phyloP scores from a whole-genome alignment of 2,797 vertebrate species.

The Babyrousa celebensis region DNA sequence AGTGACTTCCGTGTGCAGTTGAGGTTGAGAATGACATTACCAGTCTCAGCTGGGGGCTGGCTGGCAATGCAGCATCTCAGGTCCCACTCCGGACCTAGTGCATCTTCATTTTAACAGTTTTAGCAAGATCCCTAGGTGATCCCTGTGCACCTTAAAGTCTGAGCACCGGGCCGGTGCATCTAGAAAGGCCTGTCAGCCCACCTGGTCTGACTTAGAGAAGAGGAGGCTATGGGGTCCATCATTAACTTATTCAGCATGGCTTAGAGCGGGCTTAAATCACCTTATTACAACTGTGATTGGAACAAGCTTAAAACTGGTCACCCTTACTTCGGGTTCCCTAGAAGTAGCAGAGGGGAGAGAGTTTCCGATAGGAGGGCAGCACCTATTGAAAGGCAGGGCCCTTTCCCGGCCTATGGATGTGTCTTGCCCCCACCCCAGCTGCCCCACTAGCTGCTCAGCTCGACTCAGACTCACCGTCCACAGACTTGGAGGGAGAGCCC shows the following conservation, averaged over 20 bases:
- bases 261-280: not conserved
- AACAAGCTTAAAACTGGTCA: not conserved
- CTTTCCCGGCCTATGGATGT: not conserved
- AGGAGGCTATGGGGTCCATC: not conserved
- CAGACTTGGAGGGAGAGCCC: conserved; percentile 89
- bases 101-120: conserved; percentile 52
- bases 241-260: not conserved
- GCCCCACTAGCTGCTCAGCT: not conserved
- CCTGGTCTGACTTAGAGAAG: not conserved
- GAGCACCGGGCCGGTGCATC: not conserved
- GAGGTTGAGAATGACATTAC: not conserved
- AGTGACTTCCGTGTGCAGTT: not conserved
- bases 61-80: not conserved
- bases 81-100: not conserved
- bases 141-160: not conserved
- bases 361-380: not conserved
- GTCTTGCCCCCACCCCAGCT: too few relatives aligned
- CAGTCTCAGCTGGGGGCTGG: not conserved
- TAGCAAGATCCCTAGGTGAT: not conserved
- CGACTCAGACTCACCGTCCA: conserved; percentile 96
- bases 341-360: not conserved
- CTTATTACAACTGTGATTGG: not conserved
- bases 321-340: not conserved
- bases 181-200: not conserved
- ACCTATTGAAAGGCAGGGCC: not conserved